Conservation (phyloP, 1,140 invertebrate genomes). For the Gyrodactylus salaris region DNA sequence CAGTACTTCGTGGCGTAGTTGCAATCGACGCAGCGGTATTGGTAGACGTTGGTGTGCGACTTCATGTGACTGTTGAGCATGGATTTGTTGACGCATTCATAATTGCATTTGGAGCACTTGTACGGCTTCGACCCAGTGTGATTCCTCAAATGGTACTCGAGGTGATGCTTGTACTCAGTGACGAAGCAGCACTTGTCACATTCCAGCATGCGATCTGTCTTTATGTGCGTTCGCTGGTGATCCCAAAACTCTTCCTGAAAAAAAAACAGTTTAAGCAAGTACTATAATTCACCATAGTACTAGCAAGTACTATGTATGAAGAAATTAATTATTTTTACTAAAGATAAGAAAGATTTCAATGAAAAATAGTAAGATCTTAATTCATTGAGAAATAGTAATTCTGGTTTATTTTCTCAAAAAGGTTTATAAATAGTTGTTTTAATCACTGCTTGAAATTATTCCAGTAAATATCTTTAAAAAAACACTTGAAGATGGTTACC, state of each 20-base stretch:
- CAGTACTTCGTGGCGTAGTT: conserved; percentile 92
- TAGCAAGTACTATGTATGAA: too few species aligned
- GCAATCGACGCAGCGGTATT: conserved; percentile 69
- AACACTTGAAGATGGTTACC: too few species aligned
- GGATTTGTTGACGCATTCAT: conserved; percentile 70
- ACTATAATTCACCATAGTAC: background rate
- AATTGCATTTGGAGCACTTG: conserved; percentile 40
- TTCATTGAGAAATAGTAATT: too few species aligned
- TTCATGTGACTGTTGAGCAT: conserved; percentile 97
- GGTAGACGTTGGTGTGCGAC: conserved; percentile 77
- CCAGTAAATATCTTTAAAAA: too few species aligned
- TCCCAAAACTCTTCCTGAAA: conserved; percentile 40
- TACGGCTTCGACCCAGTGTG: conserved; percentile 81
- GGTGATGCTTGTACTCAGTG: conserved; percentile 88
- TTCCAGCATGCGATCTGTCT: conserved; percentile 50
- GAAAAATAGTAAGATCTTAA: background rate
- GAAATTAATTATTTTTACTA: too few species aligned
- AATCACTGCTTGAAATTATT: too few species aligned
- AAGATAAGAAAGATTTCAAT: background rate
- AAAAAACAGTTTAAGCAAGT: background rate
- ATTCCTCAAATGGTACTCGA: conserved; percentile 78
- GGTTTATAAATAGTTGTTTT: too few species aligned
- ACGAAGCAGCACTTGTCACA: conserved; percentile 77
- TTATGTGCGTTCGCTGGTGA: conserved; percentile 53
- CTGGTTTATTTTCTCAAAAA: too few species aligned